Percentiles rank a stretch among this genome's conserved stretches.
Conservation (phyloP, 1,140 invertebrate species). For the Andrena cerasifolii region DNA sequence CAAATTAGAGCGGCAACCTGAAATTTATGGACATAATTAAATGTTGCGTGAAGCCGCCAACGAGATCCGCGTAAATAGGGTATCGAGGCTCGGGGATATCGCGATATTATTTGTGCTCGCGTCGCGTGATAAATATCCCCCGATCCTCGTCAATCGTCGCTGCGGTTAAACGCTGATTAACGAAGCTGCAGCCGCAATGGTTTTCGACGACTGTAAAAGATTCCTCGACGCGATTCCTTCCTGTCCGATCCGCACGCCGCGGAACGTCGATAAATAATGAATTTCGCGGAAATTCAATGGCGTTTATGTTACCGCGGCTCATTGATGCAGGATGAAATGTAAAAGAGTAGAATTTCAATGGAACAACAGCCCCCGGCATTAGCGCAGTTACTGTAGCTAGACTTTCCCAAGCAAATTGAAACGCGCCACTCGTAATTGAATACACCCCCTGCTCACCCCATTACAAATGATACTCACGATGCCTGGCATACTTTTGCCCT, state of each 20-base stretch:
- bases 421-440: not conserved
- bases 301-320: too few species aligned
- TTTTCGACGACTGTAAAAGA: too few species aligned
- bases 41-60: not conserved
- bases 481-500: not conserved
- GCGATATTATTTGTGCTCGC: not conserved
- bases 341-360: not conserved
- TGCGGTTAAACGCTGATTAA: too few species aligned
- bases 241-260: too few species aligned
- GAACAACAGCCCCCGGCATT: not conserved
- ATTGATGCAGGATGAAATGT: too few species aligned
- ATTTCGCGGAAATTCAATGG: too few species aligned
- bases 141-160: too few species aligned
- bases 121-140: too few species aligned
- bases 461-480: not conserved
- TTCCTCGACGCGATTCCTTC: too few species aligned
- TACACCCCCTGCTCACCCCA: not conserved
- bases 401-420: not conserved
- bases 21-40: slow-evolving; percentile 8
- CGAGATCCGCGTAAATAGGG: not conserved
- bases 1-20: not conserved
- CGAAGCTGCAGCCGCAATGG: too few species aligned
- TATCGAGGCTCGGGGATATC: not conserved
- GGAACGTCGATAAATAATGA: too few species aligned
- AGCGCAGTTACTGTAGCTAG: not conserved